Base-by-base conservation (phyloP, 2,797 vertebrate genomes). In the Bradypus variegatus region DNA sequence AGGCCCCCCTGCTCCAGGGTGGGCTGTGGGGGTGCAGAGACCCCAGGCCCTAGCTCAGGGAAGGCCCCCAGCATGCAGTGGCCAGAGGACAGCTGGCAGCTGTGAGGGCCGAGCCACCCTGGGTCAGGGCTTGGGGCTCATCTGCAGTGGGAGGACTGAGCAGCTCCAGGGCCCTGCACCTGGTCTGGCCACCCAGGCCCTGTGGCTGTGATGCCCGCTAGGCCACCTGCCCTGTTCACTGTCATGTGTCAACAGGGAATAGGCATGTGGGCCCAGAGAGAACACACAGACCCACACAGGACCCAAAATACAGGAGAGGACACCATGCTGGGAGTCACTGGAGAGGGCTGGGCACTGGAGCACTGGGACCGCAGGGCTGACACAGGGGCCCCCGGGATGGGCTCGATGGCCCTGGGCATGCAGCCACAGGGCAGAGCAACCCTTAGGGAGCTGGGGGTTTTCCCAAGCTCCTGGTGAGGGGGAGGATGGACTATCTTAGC, bases 211-310 rank as follows among this genome's bases (percentile, higher is more conserved):
- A 12, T 73, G 70, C 23, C 70, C 58, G 8, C 21, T 19, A 58
- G 21, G 19, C 21, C 58, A 58, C 19, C 60, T 0, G 0, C n/a
- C 18, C 27, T 9, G 25, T 58, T 36, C 21, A 1, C 64, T n/a
- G 67, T 16, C 0, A 0, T 16, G 25, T 69, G n/a, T 18, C 1
- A 1, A 16, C 0, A 0, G 1, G 29, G 6, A 58, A 58, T 3
- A 23, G 65, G 18, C 16, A 8, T 29, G 3, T 6, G n/a, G 31
- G n/a, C 36, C 64, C 0, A 2, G 41, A 10, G 70, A 78, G 48
- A 64, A 18, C 60, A 21, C 13, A 2, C 31, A 55, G 23, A 6
- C 23, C 48, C 38, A 48, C 21, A 29, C 3, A 6, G 48, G 23
- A 29, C 58, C 75, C 50, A 4, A 11, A 55, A 5, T 41, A 9